These are phyloP conservation scores for Urophycis tenuis DNA, from an alignment of 2,797 vertebrate species.

Conservation along the genomic window DNA sequence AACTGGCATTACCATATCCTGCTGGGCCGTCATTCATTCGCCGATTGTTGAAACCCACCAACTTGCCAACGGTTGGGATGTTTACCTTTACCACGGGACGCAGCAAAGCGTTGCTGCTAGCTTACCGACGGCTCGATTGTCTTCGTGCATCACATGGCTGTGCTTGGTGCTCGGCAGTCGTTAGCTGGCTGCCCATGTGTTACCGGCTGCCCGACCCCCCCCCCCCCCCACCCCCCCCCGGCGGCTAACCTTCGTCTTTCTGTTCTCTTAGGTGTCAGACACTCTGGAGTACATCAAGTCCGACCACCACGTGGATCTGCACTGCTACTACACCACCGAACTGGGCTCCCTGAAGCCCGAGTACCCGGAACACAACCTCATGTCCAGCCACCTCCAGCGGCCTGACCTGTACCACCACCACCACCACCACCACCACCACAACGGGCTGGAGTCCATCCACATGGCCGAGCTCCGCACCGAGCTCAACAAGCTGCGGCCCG, in stretches of 20 bases:
- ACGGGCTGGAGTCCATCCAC: slow-evolving; percentile 73
- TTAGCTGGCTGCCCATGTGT: neutral
- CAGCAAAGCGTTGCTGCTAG: neutral
- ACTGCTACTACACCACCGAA: slow-evolving; percentile 71
- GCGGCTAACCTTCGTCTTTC: neutral
- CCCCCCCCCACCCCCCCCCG: too few relatives aligned
- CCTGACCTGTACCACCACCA: slow-evolving; percentile 47
- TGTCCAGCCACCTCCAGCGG: slow-evolving; percentile 55
- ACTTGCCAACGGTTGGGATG: neutral
- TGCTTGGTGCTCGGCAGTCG: neutral
- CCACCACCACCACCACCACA: slow-evolving; percentile 51
- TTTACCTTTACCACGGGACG: neutral
- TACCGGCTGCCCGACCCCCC: neutral
- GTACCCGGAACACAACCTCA: slow-evolving; percentile 54
- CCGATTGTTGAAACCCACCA: neutral
- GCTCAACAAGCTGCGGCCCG: slow-evolving; percentile 73
- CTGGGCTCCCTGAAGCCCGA: slow-evolving; percentile 60
- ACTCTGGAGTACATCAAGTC: slow-evolving; percentile 75
- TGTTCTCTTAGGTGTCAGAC: slow-evolving; percentile 60
- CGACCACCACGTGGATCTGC: slow-evolving; percentile 71
- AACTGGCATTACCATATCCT: neutral
- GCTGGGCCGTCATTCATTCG: neutral
- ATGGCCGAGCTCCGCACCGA: slow-evolving; percentile 75
- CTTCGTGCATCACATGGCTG: neutral
- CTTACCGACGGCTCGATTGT: neutral